Percentiles rank a stretch among this genome's conserved stretches.
These are phyloP conservation scores for Brenthis hecate DNA, from an alignment of 2,888 invertebrate species.

Conservation along the genomic window DNA sequence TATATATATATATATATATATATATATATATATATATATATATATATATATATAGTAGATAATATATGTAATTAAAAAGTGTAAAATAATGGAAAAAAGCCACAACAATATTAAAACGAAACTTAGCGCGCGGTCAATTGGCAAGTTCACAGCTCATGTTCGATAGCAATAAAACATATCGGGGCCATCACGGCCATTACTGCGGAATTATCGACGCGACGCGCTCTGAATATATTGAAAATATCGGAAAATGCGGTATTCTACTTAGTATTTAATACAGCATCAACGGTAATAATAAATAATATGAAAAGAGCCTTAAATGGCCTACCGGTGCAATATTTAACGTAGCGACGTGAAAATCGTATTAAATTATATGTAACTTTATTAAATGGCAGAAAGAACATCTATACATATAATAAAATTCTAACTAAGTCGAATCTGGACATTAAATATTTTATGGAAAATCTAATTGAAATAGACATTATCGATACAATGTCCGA, in stretches of 20 bases:
- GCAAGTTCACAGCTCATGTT: constrained; percentile 39
- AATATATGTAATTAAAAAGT: too few species aligned
- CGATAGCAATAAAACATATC: constrained; percentile 48
- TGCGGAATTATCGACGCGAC: constrained; percentile 40
- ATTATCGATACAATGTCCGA: too few species aligned
- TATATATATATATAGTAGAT: too few species aligned
- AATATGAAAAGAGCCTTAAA: constrained; percentile 16
- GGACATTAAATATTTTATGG: too few species aligned
- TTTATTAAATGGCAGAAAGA: not conserved
- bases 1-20: too few species aligned
- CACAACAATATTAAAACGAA: not conserved
- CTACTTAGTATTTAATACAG: constrained; percentile 8
- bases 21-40: too few species aligned
- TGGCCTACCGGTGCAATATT: constrained; percentile 4
- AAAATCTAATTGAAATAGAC: too few species aligned
- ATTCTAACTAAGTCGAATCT: too few species aligned
- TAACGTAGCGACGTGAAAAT: not conserved
- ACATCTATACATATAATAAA: not conserved
- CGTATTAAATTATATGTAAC: not conserved
- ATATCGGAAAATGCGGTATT: constrained; percentile 17
- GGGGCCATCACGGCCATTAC: constrained; percentile 43
- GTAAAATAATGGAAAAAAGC: not conserved
- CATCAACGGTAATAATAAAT: constrained; percentile 14
- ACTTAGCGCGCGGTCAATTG: constrained; percentile 33
- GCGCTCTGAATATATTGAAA: constrained; percentile 22